Evolutionary conservation across 2,797 vertebrate species (phyloP), one percentile per base, ranked within the genome.

Genomic region (Gallirallus australis): DNA sequence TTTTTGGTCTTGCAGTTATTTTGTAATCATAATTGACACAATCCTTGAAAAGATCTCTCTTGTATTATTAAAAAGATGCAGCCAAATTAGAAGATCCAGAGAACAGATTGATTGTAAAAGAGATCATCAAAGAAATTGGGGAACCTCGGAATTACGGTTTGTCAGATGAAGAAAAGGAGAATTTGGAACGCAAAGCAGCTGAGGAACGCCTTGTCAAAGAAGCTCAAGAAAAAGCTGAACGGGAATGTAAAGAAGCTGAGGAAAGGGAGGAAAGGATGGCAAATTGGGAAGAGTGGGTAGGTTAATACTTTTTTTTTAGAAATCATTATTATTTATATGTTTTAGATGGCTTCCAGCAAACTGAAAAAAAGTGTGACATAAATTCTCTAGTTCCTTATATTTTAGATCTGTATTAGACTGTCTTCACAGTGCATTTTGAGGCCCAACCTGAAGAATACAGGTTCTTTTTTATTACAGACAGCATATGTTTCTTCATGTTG

Each of bases 241-340:
- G 65, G 31, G 97, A 98, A 86, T 90, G 4, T 60, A 96, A 24
- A 80, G 98, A 99, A 87, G 96, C 96, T 3, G 84, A 98, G 69
- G 99, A 99, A 96, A 97, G 88, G 3, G 97, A 96, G 1, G 97
- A 98, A 92, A 99, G 97, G 92, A 92, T 97, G 12, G 97, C 97
- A 17, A 94, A 92, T 65, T 99, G 98, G 99, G 98, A 99, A 94
- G 98, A 99, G 63, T 99, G 99, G 99, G 99, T 99, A 98, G 65
- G 98, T 94, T 40, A 68, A 86, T 48, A 56, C 0, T 71, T 25
- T 33, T 27, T 27, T 82, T 45, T 11, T 0, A 4, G 9, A 71
- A 95, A 57, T 7, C 1, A 9, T 92, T 57, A 52, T 50, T 69
- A 54, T 89, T 77, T 72, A n/a, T n/a, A 20, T 70, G 31, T 17